Base-by-base conservation (phyloP, 2,797 vertebrate genomes). In the Pachyuromys duprasi region DNA sequence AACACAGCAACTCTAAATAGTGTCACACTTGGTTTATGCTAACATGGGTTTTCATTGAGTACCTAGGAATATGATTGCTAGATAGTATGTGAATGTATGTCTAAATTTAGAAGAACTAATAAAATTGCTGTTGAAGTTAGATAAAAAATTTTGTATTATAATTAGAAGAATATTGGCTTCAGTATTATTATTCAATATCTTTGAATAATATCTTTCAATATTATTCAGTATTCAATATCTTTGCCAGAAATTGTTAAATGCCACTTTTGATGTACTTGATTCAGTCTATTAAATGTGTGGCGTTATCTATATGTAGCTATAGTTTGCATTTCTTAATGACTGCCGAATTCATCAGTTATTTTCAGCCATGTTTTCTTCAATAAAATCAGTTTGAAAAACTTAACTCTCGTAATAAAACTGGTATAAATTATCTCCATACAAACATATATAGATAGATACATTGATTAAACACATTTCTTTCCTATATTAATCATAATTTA, bases 261-360 rank as follows among this genome's bases (percentile, higher is more conserved):
- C 57, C 53, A 65, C 2, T 84, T 91, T 79, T 84, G 49, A 89
- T 80, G 80, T 72, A 67, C n/a, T 84, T 86, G 84, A 55, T 24
- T 24, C 9, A 62, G 62, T 4, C 31, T 81, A 75, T 55, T 69
- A 69, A 7, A 3, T 49, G 4, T 36, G 2, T 24, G 49, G 7
- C 86, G 11, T 5, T 81, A 49, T 36, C 11, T 53, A 67, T 53
- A 75, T 33, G 49, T 26, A 45, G 22, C n/a, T 74, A 80, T 76
- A 81, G 65, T 75, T 89, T 94, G 18, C 5, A 93, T 91, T 88
- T n/a, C 42, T 96, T 95, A 83, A 49, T 57, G 31, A 87, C 3
- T 87, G 70, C n/a, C 14, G 53, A 39, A 67, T 82, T 63, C 53
- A 72, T 88, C 26, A 8, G 11, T 94, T 65, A 86, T 72, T 83